Evolutionary conservation across 2,888 invertebrate species (phyloP).

Genomic region (Vannuccia rotundouncinata): DNA sequence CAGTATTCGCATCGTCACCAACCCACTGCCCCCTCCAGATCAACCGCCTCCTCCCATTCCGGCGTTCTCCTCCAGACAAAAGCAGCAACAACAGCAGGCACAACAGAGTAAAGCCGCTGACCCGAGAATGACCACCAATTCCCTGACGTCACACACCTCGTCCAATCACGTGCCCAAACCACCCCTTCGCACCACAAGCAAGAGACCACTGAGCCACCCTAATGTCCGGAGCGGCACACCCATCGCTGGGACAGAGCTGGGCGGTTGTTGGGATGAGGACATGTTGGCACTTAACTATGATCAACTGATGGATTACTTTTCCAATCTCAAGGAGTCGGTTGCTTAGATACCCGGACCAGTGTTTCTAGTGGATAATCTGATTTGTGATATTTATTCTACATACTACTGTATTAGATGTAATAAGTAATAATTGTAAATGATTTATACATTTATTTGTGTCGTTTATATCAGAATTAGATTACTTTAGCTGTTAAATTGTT

Average conservation of each 20-base stretch:
- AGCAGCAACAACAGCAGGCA: too few relatives aligned
- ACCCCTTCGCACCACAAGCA: background rate
- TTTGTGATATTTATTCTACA: background rate
- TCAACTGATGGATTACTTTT: constrained; percentile 94
- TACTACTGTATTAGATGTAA: too few relatives aligned
- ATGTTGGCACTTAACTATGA: constrained; percentile 81
- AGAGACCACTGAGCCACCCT: background rate
- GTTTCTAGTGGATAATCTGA: constrained; percentile 14
- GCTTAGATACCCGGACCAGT: constrained; percentile 52
- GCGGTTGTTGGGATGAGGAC: constrained; percentile 36
- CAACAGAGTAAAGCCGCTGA: too few relatives aligned
- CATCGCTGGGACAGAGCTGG: background rate
- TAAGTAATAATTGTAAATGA: too few relatives aligned
- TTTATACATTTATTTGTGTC: too few relatives aligned
- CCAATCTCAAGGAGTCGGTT: constrained; percentile 81
- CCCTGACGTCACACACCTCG: background rate
- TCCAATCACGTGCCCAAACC: background rate
- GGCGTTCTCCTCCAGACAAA: background rate
- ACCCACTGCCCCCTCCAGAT: constrained; percentile 44
- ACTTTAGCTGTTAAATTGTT: too few relatives aligned
- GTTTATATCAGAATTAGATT: too few relatives aligned
- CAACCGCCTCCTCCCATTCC: background rate
- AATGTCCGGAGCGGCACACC: background rate
- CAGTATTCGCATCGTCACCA: constrained; percentile 57
- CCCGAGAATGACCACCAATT: too few relatives aligned